Evolutionary conservation across 2,888 invertebrate genomes (phyloP).

Genomic region (Hecatera dysodea): DNA sequence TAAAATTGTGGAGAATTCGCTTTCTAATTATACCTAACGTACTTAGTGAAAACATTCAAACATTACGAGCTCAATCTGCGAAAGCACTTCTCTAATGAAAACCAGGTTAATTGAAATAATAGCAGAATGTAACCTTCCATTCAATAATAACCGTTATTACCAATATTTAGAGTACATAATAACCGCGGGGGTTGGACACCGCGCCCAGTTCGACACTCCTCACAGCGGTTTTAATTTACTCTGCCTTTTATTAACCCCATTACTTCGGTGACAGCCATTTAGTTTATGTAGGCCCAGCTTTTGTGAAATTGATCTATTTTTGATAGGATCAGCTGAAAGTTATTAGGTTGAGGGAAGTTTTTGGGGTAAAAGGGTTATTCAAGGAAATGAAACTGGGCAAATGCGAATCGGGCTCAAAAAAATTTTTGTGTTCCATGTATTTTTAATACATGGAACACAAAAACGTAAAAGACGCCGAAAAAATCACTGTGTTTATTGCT

Average conservation of each 20-base stretch:
- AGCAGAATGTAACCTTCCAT: neutral
- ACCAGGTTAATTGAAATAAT: constrained; percentile 5
- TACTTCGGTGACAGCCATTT: constrained; percentile 50
- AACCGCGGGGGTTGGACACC: constrained; percentile 32
- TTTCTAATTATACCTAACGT: neutral
- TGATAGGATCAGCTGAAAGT: constrained; percentile 23
- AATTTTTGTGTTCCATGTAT: too few species aligned
- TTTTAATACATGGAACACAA: too few species aligned
- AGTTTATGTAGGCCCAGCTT: constrained; percentile 44
- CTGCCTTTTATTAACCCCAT: constrained; percentile 58
- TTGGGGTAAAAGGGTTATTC: neutral
- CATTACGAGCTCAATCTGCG: neutral
- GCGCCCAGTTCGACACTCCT: constrained; percentile 48
- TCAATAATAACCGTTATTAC: constrained; percentile 13
- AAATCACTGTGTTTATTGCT: too few species aligned
- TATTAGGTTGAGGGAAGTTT: constrained; percentile 9
- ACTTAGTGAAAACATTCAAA: neutral
- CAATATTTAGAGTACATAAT: constrained; percentile 21
- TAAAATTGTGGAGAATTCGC: neutral
- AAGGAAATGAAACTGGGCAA: neutral
- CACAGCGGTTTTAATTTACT: constrained; percentile 43
- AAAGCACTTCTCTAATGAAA: constrained; percentile 2
- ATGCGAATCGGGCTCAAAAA: too few species aligned
- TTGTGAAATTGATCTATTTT: constrained; percentile 38
- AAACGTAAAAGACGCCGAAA: too few species aligned